Base-by-base conservation (phyloP, 92 coral and sea anemone species). In the Epizoanthus stellaris region DNA sequence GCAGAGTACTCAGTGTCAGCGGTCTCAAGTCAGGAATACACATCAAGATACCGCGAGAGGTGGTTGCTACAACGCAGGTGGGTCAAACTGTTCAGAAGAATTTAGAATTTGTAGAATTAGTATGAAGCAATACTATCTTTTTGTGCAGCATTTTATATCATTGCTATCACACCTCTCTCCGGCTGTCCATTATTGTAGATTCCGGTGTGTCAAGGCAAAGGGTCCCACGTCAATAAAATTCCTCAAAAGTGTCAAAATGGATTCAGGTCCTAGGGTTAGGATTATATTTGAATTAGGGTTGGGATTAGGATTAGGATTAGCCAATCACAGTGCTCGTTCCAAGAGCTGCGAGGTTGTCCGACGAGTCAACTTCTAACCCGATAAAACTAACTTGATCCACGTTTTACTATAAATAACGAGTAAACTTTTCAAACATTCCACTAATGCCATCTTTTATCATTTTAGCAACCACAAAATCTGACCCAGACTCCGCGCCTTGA, bases 1-100 rank as follows among this genome's bases (percentile, higher is more conserved):
- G 92, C 12, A 70, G 87, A 2, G 89, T 65, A 5, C 43, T 95
- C 4, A 68, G 85, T 16, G 80, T 95, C 19, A 77, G 82, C 63
- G 92, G 85, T 34, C 90, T 95, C 47, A 61, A 80, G 11, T 87
- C 95, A 16, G 86, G 52, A 21, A 89, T 95, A 79, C 83, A 90
- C 30, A 84, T 95, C 75, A 82, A 34, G 49, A 85, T 95, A 65
- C 94, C 90, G n/a, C 91, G 83, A 62, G 19, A 67, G 53, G 53
- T 73, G 3, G 16, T 25, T 25, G n/a, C 0, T 6, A 6, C 81
- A 23, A 70, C 79, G 63, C 86, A 80, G 83, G 83, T 79, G 0
- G 61, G 61, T 77, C 5, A 21, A 61, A 16, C n/a, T 16, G 36
- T 77, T n/a, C 2, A 13, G 47, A 16, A 39, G 49, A 23, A 36